phyloP scores from a whole-genome alignment of 2,113 vertebrate species.

The Scytalopus superciliaris region DNA sequence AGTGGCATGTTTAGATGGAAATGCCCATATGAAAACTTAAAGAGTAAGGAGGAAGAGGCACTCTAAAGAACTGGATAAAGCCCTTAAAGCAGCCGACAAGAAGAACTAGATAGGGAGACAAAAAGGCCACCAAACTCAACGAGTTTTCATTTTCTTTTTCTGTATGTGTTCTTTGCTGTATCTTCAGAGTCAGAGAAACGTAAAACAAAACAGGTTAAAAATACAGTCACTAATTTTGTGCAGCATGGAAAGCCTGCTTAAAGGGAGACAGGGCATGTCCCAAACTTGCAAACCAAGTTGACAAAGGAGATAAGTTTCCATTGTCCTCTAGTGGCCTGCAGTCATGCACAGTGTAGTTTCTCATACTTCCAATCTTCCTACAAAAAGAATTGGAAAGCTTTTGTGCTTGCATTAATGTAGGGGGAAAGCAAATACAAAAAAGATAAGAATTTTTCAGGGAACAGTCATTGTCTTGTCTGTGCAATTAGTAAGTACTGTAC shows the following conservation, averaged over 20 bases:
- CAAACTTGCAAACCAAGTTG: neutral
- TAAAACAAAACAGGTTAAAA: neutral
- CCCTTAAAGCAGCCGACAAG: neutral
- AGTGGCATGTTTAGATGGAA: neutral
- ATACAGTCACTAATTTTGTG: neutral
- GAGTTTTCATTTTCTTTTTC: neutral
- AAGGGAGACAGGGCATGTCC: neutral
- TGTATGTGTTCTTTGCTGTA: neutral
- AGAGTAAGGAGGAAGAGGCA: neutral
- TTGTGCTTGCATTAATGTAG: neutral
- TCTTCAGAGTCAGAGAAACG: neutral
- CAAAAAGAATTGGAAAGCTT: neutral
- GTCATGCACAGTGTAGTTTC: neutral
- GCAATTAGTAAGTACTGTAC: neutral
- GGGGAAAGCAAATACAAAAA: neutral
- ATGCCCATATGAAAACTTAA: neutral
- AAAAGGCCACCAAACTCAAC: fast-evolving
- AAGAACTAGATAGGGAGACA: neutral
- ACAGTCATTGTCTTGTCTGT: neutral
- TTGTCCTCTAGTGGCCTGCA: neutral
- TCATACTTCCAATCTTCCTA: neutral
- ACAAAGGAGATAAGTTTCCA: neutral
- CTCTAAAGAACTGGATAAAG: neutral
- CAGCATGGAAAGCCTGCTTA: neutral
- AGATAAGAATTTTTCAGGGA: neutral